Evolutionary conservation across 1,140 invertebrate species (phyloP), one percentile per base, ranked within the genome.

Genomic region (Lucilia cuprina): DNA sequence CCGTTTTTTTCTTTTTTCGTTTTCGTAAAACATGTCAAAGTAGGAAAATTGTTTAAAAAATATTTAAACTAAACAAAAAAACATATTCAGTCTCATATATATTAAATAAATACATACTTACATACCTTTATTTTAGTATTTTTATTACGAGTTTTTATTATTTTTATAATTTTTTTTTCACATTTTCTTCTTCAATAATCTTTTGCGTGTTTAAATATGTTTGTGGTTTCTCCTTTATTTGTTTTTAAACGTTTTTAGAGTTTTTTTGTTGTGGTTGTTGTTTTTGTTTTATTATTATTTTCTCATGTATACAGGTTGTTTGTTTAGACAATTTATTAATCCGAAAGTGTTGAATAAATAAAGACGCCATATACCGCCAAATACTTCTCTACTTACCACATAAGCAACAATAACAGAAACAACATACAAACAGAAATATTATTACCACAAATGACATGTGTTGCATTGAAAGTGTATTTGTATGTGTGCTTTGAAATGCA

Each of bases 291-390:
- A n/a, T 50, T 50, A 9, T 25, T 70, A 70, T 70, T 70, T 70
- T 70, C 65, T 70, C 65, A 70, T 70, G 65, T 21, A 49, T 49
- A 50, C 77, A 80, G 77, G 77, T 80, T 80, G 77, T 80, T 80
- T 80, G 77, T 80, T 80, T 80, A 80, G 77, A 80, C 74, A 75
- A 65, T 83, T 74, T 83, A 83, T 83, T 83, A 83, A 83, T 83
- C 83, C 83, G 77, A 83, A 83, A 74, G 83, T 83, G 83, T 83
- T 83, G 83, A 83, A 75, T 83, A 83, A 83, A 83, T 75, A 83
- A 80, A 65, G 70, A 74, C 83, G 70, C 70, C 83, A 50, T 49
- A 80, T 80, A 49, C 77, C 77, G 77, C 77, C 77, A 21, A 77
- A 77, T 21, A 50, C 34, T 17, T 8, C 34, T 17, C 9, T 35